phyloP scores from a whole-genome alignment of 2,113 vertebrate species.

The Cavia porcellus region DNA sequence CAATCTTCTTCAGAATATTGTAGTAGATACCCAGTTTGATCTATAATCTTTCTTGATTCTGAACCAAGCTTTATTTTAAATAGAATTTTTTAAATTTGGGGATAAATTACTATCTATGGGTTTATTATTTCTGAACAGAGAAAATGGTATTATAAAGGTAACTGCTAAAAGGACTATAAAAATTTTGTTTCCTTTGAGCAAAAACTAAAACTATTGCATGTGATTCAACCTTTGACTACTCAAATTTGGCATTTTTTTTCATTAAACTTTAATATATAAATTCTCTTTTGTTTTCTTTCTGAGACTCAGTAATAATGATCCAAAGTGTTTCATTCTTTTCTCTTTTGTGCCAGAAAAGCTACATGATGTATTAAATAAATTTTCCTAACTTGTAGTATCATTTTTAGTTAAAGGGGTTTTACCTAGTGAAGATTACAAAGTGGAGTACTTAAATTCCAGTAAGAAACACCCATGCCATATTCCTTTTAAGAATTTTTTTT shows the following conservation, averaged over 20 bases:
- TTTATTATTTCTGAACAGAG: background rate
- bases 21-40: background rate
- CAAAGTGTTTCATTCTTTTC: background rate
- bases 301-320: conserved; percentile 27
- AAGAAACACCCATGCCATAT: background rate
- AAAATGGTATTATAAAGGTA: conserved; percentile 39
- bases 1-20: background rate
- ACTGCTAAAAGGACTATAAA: conserved; percentile 20
- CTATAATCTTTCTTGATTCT: background rate
- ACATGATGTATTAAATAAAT: conserved; percentile 50
- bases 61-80: conserved; percentile 49
- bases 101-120: background rate
- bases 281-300: conserved; percentile 49
- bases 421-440: conserved; percentile 32
- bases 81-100: background rate
- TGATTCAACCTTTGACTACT: background rate
- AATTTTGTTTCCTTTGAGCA: conserved; percentile 23
- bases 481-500: conserved; percentile 25
- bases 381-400: conserved; percentile 31
- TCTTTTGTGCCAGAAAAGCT: background rate
- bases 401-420: conserved; percentile 44
- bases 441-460: background rate
- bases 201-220: conserved; percentile 43
- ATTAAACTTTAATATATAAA: conserved; percentile 51
- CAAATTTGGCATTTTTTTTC: conserved; percentile 37